Evolutionary conservation across 2,113 vertebrate genomes (phyloP), one percentile per base, ranked within the genome.

Genomic region (Donacobius atricapilla): DNA sequence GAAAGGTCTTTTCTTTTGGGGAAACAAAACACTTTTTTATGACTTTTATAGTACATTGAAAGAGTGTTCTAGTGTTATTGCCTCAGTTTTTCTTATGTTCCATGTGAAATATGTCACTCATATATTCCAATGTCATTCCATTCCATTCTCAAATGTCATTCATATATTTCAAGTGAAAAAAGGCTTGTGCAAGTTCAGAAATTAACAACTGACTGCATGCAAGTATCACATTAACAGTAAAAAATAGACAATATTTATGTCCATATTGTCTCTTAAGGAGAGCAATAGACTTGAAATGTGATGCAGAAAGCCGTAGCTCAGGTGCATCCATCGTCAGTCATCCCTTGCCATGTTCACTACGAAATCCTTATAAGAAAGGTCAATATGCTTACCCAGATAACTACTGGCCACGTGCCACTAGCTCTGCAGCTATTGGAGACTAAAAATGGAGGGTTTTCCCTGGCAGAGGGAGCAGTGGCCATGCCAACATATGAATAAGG

Each of bases 361-460:
- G 47, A 82, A 90, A 40, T 19, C 9, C 28, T 45, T 3, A 0
- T 30, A 47, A 47, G 35, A 60, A 47, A 15, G 18, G 18, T 53
- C 40, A 39, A 0, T 57, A 19, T 28, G 21, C 24, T 72, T 70
- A 18, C 40, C 13, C 56, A n/a, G 0, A 1, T 31, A 45, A 20
- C 22, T 45, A 10, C 44, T 5, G 61, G 56, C 22, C 35, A 37
- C 0, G 1, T n/a, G 18, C 24, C 45, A 24, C 17, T 45, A 28
- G 11, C 33, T 83, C 51, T 0, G 0, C 15, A 83, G 56, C 15
- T 20, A 15, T 2, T 1, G 1, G 24, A 31, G 14, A 63, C 8
- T 15, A 33, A 42, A 24, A 68, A 4, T 5, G 33, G 13, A 77
- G 12, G 60, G 50, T 51, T 65, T 60, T 71, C 27, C 13, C 50